These are phyloP conservation scores for Tympanoctomys barrerae DNA, from an alignment of 2,797 vertebrate species.

Conservation along the genomic window DNA sequence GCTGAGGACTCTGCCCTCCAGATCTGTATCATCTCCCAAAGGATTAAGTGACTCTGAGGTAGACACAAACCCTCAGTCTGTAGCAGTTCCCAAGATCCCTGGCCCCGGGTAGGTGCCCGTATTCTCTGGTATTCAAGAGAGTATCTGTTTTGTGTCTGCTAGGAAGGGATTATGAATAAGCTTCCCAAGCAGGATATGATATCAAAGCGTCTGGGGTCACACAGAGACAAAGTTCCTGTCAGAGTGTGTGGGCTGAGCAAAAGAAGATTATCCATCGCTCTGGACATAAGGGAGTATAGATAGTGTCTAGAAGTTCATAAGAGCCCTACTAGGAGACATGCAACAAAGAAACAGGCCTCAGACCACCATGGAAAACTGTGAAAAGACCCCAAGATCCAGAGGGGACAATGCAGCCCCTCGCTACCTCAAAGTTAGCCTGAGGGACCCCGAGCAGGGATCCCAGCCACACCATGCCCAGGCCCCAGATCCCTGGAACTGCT, in stretches of 20 bases:
- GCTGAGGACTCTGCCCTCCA: neutral
- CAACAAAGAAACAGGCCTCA: neutral
- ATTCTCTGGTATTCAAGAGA: neutral
- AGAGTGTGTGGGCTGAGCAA: too few relatives aligned
- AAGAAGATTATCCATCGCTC: too few relatives aligned
- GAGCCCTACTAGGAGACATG: neutral
- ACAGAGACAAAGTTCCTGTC: neutral
- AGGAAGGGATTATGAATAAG: neutral
- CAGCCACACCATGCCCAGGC: rapidly evolving
- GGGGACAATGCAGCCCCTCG: neutral
- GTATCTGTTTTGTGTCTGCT: neutral
- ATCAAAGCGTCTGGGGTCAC: neutral
- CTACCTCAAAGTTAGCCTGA: neutral
- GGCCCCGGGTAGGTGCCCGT: too few relatives aligned
- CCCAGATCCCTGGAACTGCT: neutral
- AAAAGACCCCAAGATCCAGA: neutral
- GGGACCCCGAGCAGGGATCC: neutral
- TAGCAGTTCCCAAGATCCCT: neutral
- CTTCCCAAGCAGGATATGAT: neutral
- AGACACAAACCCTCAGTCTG: neutral
- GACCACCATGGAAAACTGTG: neutral
- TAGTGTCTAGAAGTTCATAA: neutral
- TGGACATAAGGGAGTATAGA: neutral
- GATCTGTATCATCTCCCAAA: neutral
- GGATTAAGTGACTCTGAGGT: neutral